phyloP scores from a whole-genome alignment of 2,888 invertebrate genomes.

The Octodonta nipae region DNA sequence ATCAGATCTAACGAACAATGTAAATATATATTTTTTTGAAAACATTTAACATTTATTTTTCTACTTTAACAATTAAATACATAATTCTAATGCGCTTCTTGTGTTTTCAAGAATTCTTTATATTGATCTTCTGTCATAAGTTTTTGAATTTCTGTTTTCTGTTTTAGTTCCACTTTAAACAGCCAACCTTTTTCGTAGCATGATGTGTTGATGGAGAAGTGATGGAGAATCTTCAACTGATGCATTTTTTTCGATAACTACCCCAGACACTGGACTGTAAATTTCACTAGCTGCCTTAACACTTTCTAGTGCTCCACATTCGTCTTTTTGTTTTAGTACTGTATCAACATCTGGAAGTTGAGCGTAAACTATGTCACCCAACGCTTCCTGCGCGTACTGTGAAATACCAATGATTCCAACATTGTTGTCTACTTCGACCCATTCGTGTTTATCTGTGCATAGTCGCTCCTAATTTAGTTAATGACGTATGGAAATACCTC shows the following conservation, averaged over 20 bases:
- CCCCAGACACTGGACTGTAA: conserved; percentile 81
- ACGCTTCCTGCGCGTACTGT: conserved; percentile 85
- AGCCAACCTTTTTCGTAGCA: conserved; percentile 93
- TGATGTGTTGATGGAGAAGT: conserved; percentile 77
- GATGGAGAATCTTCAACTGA: conserved; percentile 72
- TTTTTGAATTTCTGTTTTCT: conserved; percentile 56
- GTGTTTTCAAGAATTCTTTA: conserved; percentile 61
- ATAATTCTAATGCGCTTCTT: conserved; percentile 39
- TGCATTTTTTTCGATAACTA: conserved; percentile 69
- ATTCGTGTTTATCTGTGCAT: conserved; percentile 89
- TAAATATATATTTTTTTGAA: no score
- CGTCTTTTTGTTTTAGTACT: conserved; percentile 58
- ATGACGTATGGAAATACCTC: conserved; percentile 18
- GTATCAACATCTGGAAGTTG: conserved; percentile 77
- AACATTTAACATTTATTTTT: no score
- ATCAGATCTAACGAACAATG: no score
- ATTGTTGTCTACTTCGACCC: conserved; percentile 66
- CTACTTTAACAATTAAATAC: no score
- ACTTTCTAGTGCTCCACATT: conserved; percentile 93
- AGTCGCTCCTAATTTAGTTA: conserved; percentile 32
- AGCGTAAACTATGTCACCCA: conserved; percentile 94
- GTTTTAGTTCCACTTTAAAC: conserved; percentile 73
- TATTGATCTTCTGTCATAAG: conserved; percentile 81
- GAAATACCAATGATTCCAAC: conserved; percentile 88
- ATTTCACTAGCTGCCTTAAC: conserved; percentile 98